A percentile compares a stretch with the other conserved stretches of the same genome.
These are phyloP conservation scores for Muricea muricata DNA, from an alignment of 92 coral and sea anemone species.

Conservation along the genomic window DNA sequence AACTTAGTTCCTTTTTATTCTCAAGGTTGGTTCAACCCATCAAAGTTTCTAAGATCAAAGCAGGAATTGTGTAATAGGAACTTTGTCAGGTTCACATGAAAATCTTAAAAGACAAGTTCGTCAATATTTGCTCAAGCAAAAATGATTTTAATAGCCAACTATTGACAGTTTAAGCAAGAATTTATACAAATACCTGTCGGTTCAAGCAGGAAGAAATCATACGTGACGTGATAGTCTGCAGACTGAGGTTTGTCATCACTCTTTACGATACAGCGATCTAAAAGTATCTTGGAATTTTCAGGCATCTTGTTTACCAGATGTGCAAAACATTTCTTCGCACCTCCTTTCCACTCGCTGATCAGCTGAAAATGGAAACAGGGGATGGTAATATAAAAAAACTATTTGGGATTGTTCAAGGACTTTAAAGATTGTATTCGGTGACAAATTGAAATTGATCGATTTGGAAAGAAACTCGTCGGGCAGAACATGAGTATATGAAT, in stretches of 20 bases:
- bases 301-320: not conserved
- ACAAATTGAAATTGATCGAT: no score
- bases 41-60: no score
- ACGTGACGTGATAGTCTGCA: not conserved
- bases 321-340: constrained; percentile 12
- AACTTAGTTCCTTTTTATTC: no score
- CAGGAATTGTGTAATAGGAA: no score
- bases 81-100: no score
- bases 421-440: not conserved
- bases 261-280: constrained; percentile 4
- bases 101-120: no score
- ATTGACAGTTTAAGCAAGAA: no score
- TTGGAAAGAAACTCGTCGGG: no score
- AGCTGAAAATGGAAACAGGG: not conserved
- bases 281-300: not conserved
- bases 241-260: constrained; percentile 3
- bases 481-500: no score
- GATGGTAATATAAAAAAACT: not conserved
- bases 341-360: not conserved
- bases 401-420: not conserved
- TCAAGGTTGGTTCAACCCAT: no score
- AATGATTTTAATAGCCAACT: no score
- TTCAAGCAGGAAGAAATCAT: not conserved
- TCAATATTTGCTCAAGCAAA: not conserved
- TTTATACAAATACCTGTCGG: not conserved